These are phyloP conservation scores for Rafetus swinhoei DNA, from an alignment of 2,113 vertebrate genomes.

Conservation along the genomic window DNA sequence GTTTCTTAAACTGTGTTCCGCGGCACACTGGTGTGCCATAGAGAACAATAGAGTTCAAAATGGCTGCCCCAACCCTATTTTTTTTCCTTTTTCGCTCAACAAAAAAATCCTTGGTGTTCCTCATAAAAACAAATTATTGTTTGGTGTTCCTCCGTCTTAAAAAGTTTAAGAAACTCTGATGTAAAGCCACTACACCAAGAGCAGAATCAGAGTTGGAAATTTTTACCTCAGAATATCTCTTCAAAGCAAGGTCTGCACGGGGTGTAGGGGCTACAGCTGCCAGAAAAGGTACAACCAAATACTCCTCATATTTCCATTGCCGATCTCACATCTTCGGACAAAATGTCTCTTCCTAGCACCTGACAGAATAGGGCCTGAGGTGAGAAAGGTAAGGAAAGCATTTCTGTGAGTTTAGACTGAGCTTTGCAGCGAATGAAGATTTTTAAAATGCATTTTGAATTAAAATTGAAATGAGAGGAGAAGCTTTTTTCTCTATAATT, in stretches of 20 bases:
- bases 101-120: too few relatives aligned
- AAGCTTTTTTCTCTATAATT: conserved; percentile 31
- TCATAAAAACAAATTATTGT: too few relatives aligned
- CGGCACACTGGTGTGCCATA: too few relatives aligned
- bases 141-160: too few relatives aligned
- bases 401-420: background rate
- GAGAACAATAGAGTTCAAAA: too few relatives aligned
- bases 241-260: background rate
- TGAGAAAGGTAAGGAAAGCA: background rate
- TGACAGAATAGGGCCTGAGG: background rate
- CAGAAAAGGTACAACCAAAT: background rate
- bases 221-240: background rate
- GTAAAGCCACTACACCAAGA: background rate
- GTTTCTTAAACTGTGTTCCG: too few relatives aligned
- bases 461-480: conserved; percentile 60
- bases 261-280: background rate
- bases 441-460: conserved; percentile 67
- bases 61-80: too few relatives aligned
- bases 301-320: background rate
- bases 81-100: too few relatives aligned
- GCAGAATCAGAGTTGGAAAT: background rate
- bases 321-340: background rate
- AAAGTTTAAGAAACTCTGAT: too few relatives aligned
- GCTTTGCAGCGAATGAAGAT: conserved; percentile 58
- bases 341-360: background rate